phyloP scores from a whole-genome alignment of 2,113 vertebrate species.

The Sardina pilchardus region DNA sequence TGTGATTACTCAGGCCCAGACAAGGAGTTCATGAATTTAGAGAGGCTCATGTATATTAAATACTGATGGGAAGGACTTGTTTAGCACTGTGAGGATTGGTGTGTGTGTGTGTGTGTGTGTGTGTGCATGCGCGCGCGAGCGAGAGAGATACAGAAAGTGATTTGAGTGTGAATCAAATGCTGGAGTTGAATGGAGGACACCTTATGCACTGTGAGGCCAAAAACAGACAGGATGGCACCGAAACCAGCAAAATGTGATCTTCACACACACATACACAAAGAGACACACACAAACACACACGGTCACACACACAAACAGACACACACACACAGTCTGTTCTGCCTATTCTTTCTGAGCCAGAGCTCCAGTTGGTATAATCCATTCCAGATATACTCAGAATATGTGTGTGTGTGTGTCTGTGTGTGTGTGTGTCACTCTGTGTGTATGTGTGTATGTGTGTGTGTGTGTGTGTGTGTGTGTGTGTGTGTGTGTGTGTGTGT shows the following conservation, averaged over 20 bases:
- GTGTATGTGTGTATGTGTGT: slow-evolving; percentile 26
- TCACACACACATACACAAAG: too few relatives aligned
- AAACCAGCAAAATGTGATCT: too few relatives aligned
- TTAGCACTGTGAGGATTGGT: not conserved
- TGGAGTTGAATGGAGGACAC: too few relatives aligned
- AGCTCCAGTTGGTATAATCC: too few relatives aligned
- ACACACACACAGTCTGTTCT: too few relatives aligned
- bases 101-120: not conserved
- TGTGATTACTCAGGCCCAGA: not conserved
- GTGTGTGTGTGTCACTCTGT: slow-evolving; percentile 21
- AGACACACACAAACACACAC: too few relatives aligned
- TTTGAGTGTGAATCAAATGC: too few relatives aligned
- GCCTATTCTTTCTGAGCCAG: too few relatives aligned
- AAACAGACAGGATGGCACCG: too few relatives aligned
- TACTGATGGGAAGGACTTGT: not conserved
- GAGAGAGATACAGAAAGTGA: too few relatives aligned
- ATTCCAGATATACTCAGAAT: not conserved
- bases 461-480: slow-evolving; percentile 21
- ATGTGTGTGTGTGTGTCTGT: not conserved
- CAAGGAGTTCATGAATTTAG: not conserved
- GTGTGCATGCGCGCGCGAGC: not conserved
- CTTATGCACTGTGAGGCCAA: too few relatives aligned
- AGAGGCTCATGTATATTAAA: slow-evolving; percentile 3
- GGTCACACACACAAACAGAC: too few relatives aligned
- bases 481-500: slow-evolving; percentile 26